Evolutionary conservation across 2,797 vertebrate genomes (phyloP).

Genomic region (Dromococcyx pavoninus): DNA sequence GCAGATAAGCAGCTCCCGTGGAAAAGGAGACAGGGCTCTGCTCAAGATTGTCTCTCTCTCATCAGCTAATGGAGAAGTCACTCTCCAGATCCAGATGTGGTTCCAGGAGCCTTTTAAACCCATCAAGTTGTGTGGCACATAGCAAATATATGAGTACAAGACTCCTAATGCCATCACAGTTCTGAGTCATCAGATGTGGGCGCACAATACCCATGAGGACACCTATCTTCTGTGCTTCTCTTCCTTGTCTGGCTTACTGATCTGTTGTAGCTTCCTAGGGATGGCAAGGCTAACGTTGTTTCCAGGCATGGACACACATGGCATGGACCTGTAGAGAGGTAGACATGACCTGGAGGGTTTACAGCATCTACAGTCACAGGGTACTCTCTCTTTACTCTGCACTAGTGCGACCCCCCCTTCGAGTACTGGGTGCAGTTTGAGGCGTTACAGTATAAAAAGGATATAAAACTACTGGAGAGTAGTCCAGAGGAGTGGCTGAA

Average conservation of each 20-base stretch:
- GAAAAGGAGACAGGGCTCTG: not conserved
- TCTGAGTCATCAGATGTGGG: not conserved
- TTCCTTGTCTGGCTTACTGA: not conserved
- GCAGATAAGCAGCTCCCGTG: not conserved
- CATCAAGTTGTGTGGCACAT: not conserved
- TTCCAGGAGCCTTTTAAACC: not conserved
- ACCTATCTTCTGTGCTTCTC: not conserved
- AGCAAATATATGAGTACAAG: not conserved
- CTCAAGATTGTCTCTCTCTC: not conserved
- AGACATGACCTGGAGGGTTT: rapidly evolving
- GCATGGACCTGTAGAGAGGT: not conserved
- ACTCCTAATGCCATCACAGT: not conserved
- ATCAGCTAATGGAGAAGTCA: not conserved
- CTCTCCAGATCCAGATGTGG: not conserved
- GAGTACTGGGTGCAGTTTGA: no score
- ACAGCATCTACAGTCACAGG: not conserved
- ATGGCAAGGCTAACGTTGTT: not conserved
- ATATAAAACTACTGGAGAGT: no score
- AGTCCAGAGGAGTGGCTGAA: no score
- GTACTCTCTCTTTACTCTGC: no score
- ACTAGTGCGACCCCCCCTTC: no score
- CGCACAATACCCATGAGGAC: not conserved
- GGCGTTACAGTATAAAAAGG: no score
- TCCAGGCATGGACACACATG: not conserved
- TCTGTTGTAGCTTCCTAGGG: not conserved